A percentile compares a stretch with the other conserved stretches of the same genome.
Evolutionary conservation across 2,888 invertebrate genomes (phyloP).

Genomic region (Muschampia plurimacula): DNA sequence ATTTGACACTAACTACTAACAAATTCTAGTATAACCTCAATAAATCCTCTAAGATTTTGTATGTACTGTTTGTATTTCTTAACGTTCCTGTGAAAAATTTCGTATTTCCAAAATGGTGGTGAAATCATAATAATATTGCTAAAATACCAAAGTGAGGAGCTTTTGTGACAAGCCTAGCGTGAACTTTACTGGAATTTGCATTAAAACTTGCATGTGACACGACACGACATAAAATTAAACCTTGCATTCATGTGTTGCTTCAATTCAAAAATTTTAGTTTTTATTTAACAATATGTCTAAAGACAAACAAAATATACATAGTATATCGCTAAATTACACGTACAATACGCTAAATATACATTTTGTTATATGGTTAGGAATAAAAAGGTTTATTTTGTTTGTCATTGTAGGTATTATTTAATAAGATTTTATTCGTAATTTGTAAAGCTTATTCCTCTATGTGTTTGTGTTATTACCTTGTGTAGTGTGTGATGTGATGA

Average conservation of each 20-base stretch:
- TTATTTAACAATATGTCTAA: not conserved
- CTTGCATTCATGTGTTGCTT: conserved; percentile 50
- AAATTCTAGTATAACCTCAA: too few species aligned
- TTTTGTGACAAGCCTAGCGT: conserved; percentile 1
- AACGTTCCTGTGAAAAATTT: not conserved
- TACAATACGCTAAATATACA: not conserved
- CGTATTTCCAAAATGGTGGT: too few species aligned
- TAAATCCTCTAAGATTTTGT: not conserved
- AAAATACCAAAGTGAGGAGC: not conserved
- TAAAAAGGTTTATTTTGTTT: too few species aligned
- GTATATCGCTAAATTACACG: not conserved
- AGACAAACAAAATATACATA: not conserved
- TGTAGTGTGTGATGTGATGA: not conserved
- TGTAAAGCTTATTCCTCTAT: not conserved
- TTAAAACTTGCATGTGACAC: conserved; percentile 57
- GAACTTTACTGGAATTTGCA: conserved; percentile 57
- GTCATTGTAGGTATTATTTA: too few species aligned
- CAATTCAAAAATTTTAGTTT: not conserved
- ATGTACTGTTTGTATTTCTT: not conserved
- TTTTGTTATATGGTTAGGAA: not conserved
- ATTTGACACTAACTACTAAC: too few species aligned
- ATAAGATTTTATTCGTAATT: not conserved
- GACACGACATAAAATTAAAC: conserved; percentile 51
- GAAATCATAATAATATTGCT: conserved; percentile 24
- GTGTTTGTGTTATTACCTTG: not conserved